phyloP scores from a whole-genome alignment of 23 tunicate species.

The Botrylloides violaceus region DNA sequence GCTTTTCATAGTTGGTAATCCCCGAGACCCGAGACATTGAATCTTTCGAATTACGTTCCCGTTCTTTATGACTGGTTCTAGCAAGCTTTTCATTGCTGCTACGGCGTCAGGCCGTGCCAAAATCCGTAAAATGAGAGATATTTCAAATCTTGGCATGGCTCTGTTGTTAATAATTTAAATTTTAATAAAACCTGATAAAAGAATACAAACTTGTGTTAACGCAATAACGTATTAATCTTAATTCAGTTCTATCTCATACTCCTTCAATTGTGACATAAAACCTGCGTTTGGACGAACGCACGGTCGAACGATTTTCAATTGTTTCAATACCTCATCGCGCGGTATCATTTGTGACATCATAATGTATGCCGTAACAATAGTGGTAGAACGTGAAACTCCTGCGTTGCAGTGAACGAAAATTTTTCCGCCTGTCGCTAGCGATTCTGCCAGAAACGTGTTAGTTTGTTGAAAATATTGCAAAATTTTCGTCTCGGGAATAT shows the following conservation, averaged over 20 bases:
- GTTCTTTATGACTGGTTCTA: constrained; percentile 25
- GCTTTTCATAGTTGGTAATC: constrained; percentile 35
- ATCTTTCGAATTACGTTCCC: constrained; percentile 72
- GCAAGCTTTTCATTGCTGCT: constrained; percentile 29
- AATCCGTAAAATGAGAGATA: constrained; percentile 43
- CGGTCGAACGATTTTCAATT: constrained; percentile 22
- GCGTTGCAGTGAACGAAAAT: constrained; percentile 42
- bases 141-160: constrained; percentile 76
- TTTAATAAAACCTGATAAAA: too few relatives aligned
- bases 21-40: constrained; percentile 64
- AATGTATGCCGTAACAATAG: constrained; percentile 27
- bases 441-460: background rate
- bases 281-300: constrained; percentile 26
- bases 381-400: constrained; percentile 33
- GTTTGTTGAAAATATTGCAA: background rate
- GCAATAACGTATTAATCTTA: too few relatives aligned
- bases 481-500: constrained; percentile 27
- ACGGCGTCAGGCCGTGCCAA: constrained; percentile 40
- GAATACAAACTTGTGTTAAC: too few relatives aligned
- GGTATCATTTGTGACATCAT: constrained; percentile 11
- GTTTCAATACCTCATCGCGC: background rate
- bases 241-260: too few relatives aligned
- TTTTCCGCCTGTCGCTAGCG: constrained; percentile 16
- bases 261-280: constrained; percentile 15
- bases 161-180: too few relatives aligned